Conservation (phyloP, 2,888 invertebrate species). For the Orgyia antiqua region DNA sequence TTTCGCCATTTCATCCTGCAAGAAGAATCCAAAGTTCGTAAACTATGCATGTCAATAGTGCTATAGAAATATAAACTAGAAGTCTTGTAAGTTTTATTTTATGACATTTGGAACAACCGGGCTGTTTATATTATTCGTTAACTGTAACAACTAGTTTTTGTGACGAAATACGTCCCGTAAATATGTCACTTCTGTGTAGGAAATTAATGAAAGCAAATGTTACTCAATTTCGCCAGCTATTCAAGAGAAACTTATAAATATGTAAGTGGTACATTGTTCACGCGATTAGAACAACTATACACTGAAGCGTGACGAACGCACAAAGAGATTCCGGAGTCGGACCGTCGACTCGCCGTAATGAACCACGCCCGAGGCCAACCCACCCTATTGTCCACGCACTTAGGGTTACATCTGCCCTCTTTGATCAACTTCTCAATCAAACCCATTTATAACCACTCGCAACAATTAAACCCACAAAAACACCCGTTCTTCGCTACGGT, state of each 20-base stretch:
- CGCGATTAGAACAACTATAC: constrained; percentile 42
- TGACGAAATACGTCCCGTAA: too few relatives aligned
- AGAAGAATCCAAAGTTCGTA: too few relatives aligned
- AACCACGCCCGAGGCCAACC: constrained; percentile 40
- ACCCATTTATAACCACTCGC: constrained; percentile 25
- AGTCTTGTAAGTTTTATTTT: too few relatives aligned
- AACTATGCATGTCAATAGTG: too few relatives aligned
- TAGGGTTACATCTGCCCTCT: constrained; percentile 35
- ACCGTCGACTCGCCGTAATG: constrained; percentile 49
- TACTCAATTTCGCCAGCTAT: neutral
- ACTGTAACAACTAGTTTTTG: too few relatives aligned
- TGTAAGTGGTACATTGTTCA: constrained; percentile 24
- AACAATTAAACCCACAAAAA: constrained; percentile 15
- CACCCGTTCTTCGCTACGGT: constrained; percentile 13
- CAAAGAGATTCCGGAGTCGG: constrained; percentile 50
- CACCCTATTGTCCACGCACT: constrained; percentile 40
- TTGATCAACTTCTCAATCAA: constrained; percentile 35
- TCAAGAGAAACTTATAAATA: constrained; percentile 4
- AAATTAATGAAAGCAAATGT: neutral
- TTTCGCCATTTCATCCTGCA: too few relatives aligned
- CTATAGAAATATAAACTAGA: too few relatives aligned
- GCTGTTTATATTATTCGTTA: too few relatives aligned
- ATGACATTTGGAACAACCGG: too few relatives aligned
- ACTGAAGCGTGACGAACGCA: constrained; percentile 48
- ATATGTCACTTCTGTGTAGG: neutral